A percentile compares a stretch with the other conserved stretches of the same genome.
Conservation (phyloP, 2,888 invertebrate species). For the Hypena proboscidalis region DNA sequence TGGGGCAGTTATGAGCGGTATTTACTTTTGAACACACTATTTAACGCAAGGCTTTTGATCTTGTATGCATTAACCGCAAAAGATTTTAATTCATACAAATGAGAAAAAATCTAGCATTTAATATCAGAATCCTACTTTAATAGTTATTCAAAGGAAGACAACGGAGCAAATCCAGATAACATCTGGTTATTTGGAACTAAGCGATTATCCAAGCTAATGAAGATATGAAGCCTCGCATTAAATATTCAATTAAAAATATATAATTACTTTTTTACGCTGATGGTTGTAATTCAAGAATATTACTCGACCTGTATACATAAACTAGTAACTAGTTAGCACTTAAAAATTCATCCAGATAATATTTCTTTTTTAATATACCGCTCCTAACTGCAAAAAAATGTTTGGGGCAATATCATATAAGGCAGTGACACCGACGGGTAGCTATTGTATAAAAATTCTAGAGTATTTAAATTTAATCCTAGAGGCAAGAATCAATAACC, state of each 20-base stretch:
- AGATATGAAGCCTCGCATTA: conserved; percentile 30
- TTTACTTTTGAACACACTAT: conserved; percentile 6
- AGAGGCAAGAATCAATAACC: conserved; percentile 60
- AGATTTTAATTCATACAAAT: too few relatives aligned
- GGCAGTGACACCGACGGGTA: conserved; percentile 55
- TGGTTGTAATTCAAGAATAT: too few relatives aligned
- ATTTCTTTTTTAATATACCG: conserved; percentile 24
- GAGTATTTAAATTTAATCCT: conserved; percentile 51
- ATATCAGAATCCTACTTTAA: neutral
- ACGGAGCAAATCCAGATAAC: conserved; percentile 19
- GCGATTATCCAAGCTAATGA: too few relatives aligned
- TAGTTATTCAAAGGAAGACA: neutral
- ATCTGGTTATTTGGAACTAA: too few relatives aligned
- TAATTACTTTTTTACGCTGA: too few relatives aligned
- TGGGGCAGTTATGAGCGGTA: conserved; percentile 26
- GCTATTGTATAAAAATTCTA: conserved; percentile 51
- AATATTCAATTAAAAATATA: conserved; percentile 12
- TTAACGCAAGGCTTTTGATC: conserved; percentile 16
- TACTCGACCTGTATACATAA: too few relatives aligned
- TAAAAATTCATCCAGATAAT: too few relatives aligned
- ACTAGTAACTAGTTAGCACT: too few relatives aligned
- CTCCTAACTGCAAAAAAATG: conserved; percentile 17
- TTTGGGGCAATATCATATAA: conserved; percentile 42
- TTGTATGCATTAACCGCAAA: too few relatives aligned
- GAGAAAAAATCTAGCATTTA: too few relatives aligned